Evolutionary conservation across 1,140 invertebrate species (phyloP).

Genomic region (Drosophila fuyamai): DNA sequence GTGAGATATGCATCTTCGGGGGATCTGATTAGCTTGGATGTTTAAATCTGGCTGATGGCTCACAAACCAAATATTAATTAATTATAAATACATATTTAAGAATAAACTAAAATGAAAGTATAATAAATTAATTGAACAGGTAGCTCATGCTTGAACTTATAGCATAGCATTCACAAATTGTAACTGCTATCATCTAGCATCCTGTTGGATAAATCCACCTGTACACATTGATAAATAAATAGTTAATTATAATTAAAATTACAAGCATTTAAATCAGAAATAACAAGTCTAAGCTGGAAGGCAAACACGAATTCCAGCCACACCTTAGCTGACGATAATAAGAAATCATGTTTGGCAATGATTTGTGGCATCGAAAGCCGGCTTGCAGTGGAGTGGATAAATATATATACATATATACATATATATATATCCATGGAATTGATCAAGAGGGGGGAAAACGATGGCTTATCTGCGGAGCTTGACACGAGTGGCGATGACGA

Average conservation of each 20-base stretch:
- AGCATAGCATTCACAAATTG: neutral
- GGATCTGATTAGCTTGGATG: slow-evolving; percentile 7
- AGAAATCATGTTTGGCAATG: slow-evolving; percentile 76
- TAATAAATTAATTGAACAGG: too few species aligned
- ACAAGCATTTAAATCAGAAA: slow-evolving; percentile 51
- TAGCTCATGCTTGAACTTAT: neutral
- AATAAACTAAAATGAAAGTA: neutral
- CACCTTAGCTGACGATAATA: slow-evolving; percentile 61
- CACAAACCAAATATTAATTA: slow-evolving; percentile 12
- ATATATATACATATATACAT: neutral
- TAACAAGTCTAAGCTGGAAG: slow-evolving; percentile 33
- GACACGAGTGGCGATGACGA: slow-evolving; percentile 68
- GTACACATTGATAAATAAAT: slow-evolving; percentile 11
- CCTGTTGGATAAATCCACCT: slow-evolving; percentile 33
- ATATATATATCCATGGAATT: slow-evolving; percentile 1
- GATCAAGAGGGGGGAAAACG: neutral
- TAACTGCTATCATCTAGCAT: neutral
- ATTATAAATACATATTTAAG: neutral
- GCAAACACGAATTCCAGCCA: slow-evolving; percentile 51
- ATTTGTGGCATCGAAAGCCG: slow-evolving; percentile 64
- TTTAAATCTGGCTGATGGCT: neutral
- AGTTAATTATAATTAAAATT: slow-evolving; percentile 58
- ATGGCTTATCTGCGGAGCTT: slow-evolving; percentile 54
- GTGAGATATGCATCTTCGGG: slow-evolving; percentile 20
- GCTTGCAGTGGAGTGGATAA: slow-evolving; percentile 9